These are phyloP conservation scores for Holacanthella duospinosa DNA, from an alignment of 2,888 invertebrate genomes.

Conservation along the genomic window DNA sequence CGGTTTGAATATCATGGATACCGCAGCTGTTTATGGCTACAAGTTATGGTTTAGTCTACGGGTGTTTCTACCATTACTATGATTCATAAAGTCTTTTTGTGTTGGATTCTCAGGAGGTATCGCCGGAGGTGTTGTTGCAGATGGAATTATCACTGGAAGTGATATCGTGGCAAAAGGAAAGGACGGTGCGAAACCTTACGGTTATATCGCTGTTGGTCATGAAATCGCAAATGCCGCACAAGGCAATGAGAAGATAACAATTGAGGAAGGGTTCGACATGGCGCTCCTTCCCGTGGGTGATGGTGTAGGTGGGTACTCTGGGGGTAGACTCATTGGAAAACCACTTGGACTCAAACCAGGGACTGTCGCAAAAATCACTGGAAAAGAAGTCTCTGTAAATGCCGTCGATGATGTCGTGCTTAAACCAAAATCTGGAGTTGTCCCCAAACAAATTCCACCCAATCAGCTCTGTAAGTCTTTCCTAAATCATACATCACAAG, in stretches of 20 bases:
- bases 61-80: too few relatives aligned
- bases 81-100: background rate
- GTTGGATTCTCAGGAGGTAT: constrained; percentile 36
- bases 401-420: too few relatives aligned
- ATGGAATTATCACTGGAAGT: constrained; percentile 34
- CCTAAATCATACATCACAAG: too few relatives aligned
- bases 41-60: too few relatives aligned
- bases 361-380: background rate
- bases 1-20: too few relatives aligned
- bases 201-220: constrained; percentile 26
- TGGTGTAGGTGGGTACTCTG: constrained; percentile 27
- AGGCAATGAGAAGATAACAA: constrained; percentile 20
- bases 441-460: too few relatives aligned
- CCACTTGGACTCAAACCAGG: constrained; percentile 15
- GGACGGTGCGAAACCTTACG: constrained; percentile 24
- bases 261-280: constrained; percentile 32
- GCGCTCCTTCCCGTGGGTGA: constrained; percentile 32
- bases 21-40: too few relatives aligned
- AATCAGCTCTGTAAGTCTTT: too few relatives aligned
- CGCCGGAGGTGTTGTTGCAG: constrained; percentile 33
- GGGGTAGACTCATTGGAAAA: constrained; percentile 28
- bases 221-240: constrained; percentile 24
- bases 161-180: constrained; percentile 27
- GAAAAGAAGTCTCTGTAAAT: constrained; percentile 17
- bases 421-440: too few relatives aligned